Base-by-base conservation (phyloP, 2,797 vertebrate species). In the Phalloptychus januarius region DNA sequence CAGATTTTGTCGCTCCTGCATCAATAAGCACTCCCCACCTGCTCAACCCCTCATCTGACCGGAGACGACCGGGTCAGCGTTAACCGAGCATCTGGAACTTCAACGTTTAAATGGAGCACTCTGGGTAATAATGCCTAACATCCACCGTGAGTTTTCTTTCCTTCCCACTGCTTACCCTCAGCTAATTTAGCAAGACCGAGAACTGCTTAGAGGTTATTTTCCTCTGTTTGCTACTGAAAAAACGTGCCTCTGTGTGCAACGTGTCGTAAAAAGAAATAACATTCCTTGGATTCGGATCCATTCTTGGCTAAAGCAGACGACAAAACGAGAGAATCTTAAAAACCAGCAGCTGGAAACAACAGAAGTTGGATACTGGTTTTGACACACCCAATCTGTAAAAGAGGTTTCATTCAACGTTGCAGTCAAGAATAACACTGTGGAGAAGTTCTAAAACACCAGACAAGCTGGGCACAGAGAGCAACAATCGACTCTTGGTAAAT, bases 21-120 rank as follows among this genome's bases (percentile, higher is more conserved):
- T 79, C 74, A 84, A 79, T 91, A 80, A 87, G 84, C 67, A 36
- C 20, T 56, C 84, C 65, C 77, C 83, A 81, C 86, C 86, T 89
- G 80, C 79, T 88, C 82, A 44, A 85, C 81, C 86, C 85, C 80
- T 85, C 74, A 74, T 83, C 77, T 58, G 70, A 75, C 81, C 82
- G n/a, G 74, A 86, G 72, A 76, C 86, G n/a, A 82, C 79, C 74
- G 72, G 85, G 46, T 72, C 75, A 2, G 10, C 65, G 16, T 78
- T 7, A 48, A 1, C 44, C 42, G 46, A 2, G 54, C 88, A 89
- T 85, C 84, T 89, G 82, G 91, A 82, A 7, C 52, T 44, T 79
- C 1, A 16, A 12, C 72, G n/a, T n/a, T n/a, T n/a, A n/a, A n/a
- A 40, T 1, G 13, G 72, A 63, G 78, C 75, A 52, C 73, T 48